Conservation (phyloP, 1,140 invertebrate species). For the Gryllus bimaculatus region DNA sequence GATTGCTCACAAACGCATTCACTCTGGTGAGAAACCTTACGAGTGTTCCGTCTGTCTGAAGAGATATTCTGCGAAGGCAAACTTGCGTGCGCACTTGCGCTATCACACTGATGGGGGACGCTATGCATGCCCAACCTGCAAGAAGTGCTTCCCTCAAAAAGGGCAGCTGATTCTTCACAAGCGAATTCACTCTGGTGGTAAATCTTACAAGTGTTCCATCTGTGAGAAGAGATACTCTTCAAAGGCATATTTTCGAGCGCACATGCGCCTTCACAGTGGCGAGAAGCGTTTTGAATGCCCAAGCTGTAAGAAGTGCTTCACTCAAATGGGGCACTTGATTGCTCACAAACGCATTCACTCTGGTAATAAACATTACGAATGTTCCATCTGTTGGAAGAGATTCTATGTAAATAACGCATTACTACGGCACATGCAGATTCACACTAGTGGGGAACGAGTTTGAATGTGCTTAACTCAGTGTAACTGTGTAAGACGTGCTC, state of each 20-base stretch:
- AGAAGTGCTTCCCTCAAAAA: no score
- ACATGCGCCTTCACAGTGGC: no score
- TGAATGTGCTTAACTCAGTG: no score
- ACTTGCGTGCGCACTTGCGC: no score
- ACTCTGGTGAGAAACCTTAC: slow-evolving; percentile 28
- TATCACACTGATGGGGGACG: no score
- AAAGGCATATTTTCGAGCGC: slow-evolving; percentile 26
- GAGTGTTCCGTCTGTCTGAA: slow-evolving; percentile 9
- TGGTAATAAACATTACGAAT: slow-evolving; percentile 25
- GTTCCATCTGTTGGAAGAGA: slow-evolving; percentile 7
- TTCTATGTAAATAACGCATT: slow-evolving; percentile 7
- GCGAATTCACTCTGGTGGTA: no score
- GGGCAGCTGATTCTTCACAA: not conserved
- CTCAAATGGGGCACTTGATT: slow-evolving; percentile 7
- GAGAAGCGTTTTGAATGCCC: slow-evolving; percentile 35
- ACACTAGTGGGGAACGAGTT: no score
- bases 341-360: slow-evolving; percentile 27
- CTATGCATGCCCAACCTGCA: no score
- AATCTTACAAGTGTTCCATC: no score
- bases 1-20: slow-evolving; percentile 24
- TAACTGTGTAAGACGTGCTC: no score
- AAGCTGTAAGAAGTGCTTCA: slow-evolving; percentile 32
- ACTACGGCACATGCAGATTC: no score
- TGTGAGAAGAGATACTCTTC: no score
- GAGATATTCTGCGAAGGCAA: slow-evolving; percentile 4